Evolutionary conservation across 2,797 vertebrate genomes (phyloP).

Genomic region (Acomys russatus): DNA sequence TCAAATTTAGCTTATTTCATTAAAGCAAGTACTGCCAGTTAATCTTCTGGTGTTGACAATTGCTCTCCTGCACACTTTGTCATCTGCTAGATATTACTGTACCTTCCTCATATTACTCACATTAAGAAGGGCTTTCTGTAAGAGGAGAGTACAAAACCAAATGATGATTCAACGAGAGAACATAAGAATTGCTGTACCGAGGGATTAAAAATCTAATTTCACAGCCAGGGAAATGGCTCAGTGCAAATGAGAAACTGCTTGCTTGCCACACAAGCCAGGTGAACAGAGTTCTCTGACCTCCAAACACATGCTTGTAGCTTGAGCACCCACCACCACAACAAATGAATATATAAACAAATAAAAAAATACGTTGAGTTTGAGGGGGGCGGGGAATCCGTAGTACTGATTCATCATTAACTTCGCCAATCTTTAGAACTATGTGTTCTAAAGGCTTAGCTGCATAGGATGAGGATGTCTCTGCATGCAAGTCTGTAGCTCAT

Average conservation of each 20-base stretch:
- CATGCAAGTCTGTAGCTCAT: not conserved
- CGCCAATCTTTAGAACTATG: not conserved
- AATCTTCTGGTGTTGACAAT: not conserved
- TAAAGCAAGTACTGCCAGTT: not conserved
- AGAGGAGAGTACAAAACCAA: not conserved
- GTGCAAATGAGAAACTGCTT: not conserved
- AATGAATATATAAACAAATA: not conserved
- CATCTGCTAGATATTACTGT: not conserved
- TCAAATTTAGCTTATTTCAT: not conserved
- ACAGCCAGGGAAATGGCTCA: not conserved
- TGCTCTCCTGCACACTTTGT: not conserved
- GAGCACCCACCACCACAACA: not conserved
- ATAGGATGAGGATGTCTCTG: not conserved
- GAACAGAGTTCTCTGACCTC: not conserved
- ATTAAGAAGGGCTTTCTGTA: not conserved
- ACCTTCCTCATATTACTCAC: not conserved
- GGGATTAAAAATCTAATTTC: constrained; percentile 20
- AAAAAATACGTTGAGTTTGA: not conserved
- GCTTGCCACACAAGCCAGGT: not conserved
- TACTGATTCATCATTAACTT: not conserved
- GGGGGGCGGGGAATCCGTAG: not conserved
- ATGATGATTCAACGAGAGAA: not conserved
- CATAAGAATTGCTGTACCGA: not conserved
- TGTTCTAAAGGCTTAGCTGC: not conserved
- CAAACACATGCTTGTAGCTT: not conserved